These are phyloP conservation scores for Synchiropus splendidus DNA, from an alignment of 2,113 vertebrate genomes.

Conservation along the genomic window DNA sequence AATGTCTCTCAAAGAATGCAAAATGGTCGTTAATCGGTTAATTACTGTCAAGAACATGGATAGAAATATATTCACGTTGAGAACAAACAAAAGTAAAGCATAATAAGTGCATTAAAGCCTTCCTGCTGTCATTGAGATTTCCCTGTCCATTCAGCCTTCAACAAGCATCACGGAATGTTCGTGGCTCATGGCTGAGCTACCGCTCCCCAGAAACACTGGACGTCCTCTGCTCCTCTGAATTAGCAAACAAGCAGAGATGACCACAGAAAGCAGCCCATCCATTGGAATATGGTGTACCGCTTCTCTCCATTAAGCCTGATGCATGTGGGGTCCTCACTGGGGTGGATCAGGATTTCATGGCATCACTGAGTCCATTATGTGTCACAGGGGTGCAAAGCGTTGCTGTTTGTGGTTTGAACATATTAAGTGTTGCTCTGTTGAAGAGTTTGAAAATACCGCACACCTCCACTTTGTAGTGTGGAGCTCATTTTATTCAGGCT, in stretches of 20 bases:
- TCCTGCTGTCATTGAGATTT: no score
- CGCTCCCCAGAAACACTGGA: no score
- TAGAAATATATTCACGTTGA: no score
- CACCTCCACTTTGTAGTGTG: constrained; percentile 30
- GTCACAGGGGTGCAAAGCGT: constrained; percentile 45
- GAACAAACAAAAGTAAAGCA: no score
- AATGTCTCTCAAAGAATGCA: no score
- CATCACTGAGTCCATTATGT: constrained; percentile 60
- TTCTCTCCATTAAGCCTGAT: constrained; percentile 54
- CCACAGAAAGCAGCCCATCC: constrained; percentile 52
- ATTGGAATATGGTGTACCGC: constrained; percentile 29
- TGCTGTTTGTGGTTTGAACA: constrained; percentile 65
- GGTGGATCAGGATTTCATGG: constrained; percentile 62
- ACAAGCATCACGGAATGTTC: no score
- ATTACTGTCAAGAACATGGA: no score
- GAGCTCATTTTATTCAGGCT: constrained; percentile 24
- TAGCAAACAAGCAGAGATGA: constrained; percentile 51
- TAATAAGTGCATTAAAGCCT: no score
- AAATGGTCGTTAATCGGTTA: no score
- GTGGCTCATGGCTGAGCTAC: no score
- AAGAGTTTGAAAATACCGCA: constrained; percentile 49
- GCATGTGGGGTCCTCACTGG: constrained; percentile 45
- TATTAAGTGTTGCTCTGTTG: constrained; percentile 49
- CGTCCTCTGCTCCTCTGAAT: constrained; percentile 31
- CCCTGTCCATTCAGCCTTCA: no score